Evolutionary conservation across 2,113 vertebrate genomes (phyloP).

Genomic region (Dascyllus trimaculatus): DNA sequence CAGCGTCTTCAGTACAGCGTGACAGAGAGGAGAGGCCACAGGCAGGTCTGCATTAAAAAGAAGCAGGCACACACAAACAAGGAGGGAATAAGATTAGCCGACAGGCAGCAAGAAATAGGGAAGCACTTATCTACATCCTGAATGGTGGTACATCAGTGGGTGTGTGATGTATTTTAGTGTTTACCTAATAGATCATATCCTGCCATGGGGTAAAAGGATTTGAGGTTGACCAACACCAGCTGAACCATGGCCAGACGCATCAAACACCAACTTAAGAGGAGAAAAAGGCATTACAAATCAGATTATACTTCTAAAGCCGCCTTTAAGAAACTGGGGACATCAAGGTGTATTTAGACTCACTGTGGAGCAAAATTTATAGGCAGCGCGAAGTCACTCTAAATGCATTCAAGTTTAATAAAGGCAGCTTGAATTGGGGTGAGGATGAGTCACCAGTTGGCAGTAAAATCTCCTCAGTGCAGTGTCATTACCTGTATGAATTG

Average conservation of each 20-base stretch:
- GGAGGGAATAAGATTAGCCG: constrained; percentile 28
- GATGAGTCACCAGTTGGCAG: constrained; percentile 1
- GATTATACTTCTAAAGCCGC: constrained; percentile 8
- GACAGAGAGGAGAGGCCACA: constrained; percentile 94
- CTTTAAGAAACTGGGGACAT: neutral
- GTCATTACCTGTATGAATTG: constrained; percentile 94
- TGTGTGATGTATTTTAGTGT: constrained; percentile 12
- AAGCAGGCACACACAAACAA: constrained; percentile 19
- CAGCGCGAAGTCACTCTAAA: neutral
- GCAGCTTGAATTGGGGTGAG: constrained; percentile 1
- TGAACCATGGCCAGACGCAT: constrained; percentile 98
- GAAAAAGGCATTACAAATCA: constrained; percentile 15
- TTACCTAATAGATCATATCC: constrained; percentile 98
- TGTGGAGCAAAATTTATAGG: constrained; percentile 9
- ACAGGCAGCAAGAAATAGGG: constrained; percentile 22
- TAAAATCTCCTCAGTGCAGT: neutral
- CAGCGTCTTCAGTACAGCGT: constrained; percentile 92
- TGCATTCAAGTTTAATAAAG: neutral
- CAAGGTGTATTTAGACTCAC: neutral
- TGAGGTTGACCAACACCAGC: constrained; percentile 93
- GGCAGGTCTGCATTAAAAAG: constrained; percentile 89
- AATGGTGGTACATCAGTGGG: constrained; percentile 5
- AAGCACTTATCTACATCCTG: constrained; percentile 19
- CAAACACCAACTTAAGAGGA: constrained; percentile 92
- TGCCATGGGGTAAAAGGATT: constrained; percentile 95